These are phyloP conservation scores for Hirundichthys speculiger DNA, from an alignment of 2,113 vertebrate genomes.

Conservation along the genomic window DNA sequence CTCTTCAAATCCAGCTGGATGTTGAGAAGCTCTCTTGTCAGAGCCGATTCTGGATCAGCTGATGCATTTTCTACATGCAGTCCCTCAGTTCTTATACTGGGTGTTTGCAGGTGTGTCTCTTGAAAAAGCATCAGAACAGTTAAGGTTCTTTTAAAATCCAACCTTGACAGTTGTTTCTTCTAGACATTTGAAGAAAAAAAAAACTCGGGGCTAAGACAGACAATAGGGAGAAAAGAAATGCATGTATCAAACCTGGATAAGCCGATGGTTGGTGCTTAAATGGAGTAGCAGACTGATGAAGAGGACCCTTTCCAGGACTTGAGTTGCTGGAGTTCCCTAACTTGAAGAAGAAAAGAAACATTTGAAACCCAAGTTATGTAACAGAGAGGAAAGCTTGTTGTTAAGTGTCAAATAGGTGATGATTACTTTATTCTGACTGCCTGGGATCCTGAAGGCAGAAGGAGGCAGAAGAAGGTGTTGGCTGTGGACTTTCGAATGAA, in stretches of 20 bases:
- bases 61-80: constrained; percentile 11
- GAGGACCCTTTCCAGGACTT: constrained; percentile 10
- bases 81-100: constrained; percentile 23
- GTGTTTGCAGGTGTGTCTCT: constrained; percentile 22
- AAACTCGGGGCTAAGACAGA: background rate
- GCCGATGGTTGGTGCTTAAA: background rate
- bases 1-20: constrained; percentile 86
- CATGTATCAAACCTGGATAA: constrained; percentile 30
- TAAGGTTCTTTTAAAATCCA: constrained; percentile 2
- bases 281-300: background rate
- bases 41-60: constrained; percentile 35
- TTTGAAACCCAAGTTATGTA: background rate
- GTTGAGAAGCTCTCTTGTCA: constrained; percentile 83
- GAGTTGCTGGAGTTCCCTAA: constrained; percentile 8
- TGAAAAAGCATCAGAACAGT: constrained; percentile 20
- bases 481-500: background rate
- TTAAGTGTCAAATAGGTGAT: background rate
- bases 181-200: no score
- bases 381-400: background rate
- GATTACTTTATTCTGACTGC: constrained; percentile 52
- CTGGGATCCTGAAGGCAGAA: constrained; percentile 71
- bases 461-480: constrained; percentile 76
- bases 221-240: background rate
- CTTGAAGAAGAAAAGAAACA: constrained; percentile 18
- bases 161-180: background rate